Evolutionary conservation across 1,140 invertebrate genomes (phyloP), one percentile per base, ranked within the genome.

Genomic region (Diorhabda sublineata): DNA sequence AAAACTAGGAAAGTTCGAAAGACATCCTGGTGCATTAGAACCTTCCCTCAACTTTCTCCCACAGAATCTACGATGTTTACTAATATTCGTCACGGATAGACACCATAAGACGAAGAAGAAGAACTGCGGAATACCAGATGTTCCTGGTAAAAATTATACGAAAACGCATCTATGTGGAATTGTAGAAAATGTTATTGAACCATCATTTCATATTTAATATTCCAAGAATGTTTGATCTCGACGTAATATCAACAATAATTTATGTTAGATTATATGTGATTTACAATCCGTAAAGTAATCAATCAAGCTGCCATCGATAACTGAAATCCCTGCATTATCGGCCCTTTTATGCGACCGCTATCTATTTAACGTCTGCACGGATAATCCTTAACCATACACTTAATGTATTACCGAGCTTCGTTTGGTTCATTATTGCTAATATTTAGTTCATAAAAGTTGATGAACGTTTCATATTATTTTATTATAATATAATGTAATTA

Each of bases 271-370:
- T 78, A 75, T 75, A 77, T 73, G 76, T 78, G 77, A 78, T 78
- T 78, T 78, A 78, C 77, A 78, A 78, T 78, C 77, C 75, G 75
- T 78, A 74, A 70, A 75, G 72, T 70, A 76, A 78, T 78, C 76
- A 75, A 76, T 78, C 77, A 78, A 73, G 71, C 72, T 78, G 76
- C 76, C 75, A 77, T 76, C 77, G 77, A 78, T 78, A 78, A 76
- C 77, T 73, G 74, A 74, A 76, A 78, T 78, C 76, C 76, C 75
- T 72, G 77, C 77, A 72, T 77, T 77, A 78, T 77, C 74, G 63
- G 58, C 61, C 69, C 74, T 77, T 78, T 78, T 71, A 78, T 76
- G 74, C 61, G 58, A 63, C 77, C 77, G 76, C 75, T 77, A 76
- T 76, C 75, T 74, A 68, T 61, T 69, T 66, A 74, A 73, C 70